These are phyloP conservation scores for Limnephilus lunatus DNA, from an alignment of 2,888 invertebrate genomes.

Conservation along the genomic window DNA sequence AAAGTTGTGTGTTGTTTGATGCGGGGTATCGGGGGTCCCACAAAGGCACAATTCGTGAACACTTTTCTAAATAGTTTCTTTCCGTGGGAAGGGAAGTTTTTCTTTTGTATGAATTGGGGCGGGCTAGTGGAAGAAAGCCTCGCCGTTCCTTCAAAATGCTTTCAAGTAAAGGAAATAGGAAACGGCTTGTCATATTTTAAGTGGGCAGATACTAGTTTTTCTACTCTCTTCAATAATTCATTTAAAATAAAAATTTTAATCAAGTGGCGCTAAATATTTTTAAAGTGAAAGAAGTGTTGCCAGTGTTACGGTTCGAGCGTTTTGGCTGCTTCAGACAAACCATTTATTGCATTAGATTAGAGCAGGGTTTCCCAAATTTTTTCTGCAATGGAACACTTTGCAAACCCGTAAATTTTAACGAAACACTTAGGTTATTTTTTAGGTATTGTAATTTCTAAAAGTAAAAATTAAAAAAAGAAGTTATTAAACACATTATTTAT, in stretches of 20 bases:
- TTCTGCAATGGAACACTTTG: too few relatives aligned
- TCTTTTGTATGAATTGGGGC: conserved; percentile 50
- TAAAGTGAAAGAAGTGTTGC: neutral
- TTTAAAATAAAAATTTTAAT: neutral
- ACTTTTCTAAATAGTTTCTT: conserved; percentile 40
- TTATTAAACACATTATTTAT: too few relatives aligned
- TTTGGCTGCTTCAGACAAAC: neutral
- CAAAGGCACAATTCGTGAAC: conserved; percentile 31
- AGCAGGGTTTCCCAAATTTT: too few relatives aligned
- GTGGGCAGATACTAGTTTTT: neutral
- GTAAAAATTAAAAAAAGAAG: too few relatives aligned
- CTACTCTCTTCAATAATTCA: neutral
- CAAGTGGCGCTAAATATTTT: neutral
- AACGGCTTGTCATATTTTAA: neutral
- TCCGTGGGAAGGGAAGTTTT: conserved; percentile 5
- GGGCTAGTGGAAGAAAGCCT: neutral
- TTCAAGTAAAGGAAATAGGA: neutral
- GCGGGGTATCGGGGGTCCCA: conserved; percentile 28
- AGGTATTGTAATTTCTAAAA: too few relatives aligned
- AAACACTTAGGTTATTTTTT: too few relatives aligned
- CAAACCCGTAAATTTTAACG: too few relatives aligned
- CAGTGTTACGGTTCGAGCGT: too few relatives aligned
- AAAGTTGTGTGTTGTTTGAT: conserved; percentile 38
- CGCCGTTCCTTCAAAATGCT: neutral
- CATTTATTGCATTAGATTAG: neutral